These are phyloP conservation scores for Palloptera scutellata DNA, from an alignment of 2,888 invertebrate species.

Conservation along the genomic window DNA sequence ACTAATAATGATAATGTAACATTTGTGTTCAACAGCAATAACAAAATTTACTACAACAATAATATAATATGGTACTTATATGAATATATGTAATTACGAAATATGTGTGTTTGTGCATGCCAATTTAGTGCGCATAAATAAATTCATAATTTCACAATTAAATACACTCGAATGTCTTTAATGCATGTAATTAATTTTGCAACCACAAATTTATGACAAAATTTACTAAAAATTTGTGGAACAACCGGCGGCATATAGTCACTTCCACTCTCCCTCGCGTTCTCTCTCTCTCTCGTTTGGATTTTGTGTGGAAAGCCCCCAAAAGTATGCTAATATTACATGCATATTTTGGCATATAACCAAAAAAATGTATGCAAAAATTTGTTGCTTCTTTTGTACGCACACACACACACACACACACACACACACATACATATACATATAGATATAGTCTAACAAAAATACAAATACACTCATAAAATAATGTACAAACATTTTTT, in stretches of 20 bases:
- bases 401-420: not conserved
- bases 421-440: not conserved
- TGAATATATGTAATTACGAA: too few relatives aligned
- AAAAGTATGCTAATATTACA: conserved; percentile 19
- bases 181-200: conserved; percentile 31
- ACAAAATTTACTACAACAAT: too few relatives aligned
- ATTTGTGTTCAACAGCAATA: too few relatives aligned
- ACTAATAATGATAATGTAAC: too few relatives aligned
- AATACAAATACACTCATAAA: conserved; percentile 1
- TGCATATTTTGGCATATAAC: conserved; percentile 5
- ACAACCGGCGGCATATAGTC: not conserved
- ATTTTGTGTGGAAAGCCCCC: conserved; percentile 14
- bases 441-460: not conserved
- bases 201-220: conserved; percentile 29
- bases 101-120: conserved; percentile 1
- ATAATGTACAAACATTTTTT: conserved; percentile 4
- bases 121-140: conserved; percentile 24
- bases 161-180: conserved; percentile 26
- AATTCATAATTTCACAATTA: conserved; percentile 22
- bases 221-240: not conserved
- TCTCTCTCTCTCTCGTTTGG: not conserved
- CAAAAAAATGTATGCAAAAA: conserved; percentile 14
- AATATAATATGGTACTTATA: too few relatives aligned
- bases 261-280: too few relatives aligned
- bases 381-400: not conserved